Evolutionary conservation across 1,140 invertebrate genomes (phyloP), one percentile per base, ranked within the genome.

Genomic region (Mya arenaria): DNA sequence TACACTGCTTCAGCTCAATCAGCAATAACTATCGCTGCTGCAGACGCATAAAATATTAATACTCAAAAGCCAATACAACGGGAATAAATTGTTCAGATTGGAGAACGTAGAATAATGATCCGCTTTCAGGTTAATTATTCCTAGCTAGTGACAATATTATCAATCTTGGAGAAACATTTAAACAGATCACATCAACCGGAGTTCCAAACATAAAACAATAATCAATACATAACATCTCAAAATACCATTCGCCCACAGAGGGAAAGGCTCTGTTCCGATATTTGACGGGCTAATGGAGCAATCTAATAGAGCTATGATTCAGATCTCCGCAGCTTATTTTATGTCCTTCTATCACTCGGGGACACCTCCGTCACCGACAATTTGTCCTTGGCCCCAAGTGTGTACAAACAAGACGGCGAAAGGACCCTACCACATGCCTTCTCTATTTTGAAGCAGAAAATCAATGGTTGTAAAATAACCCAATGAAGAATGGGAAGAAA

Each of bases 61-160:
- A 36, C 44, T 72, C 69, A 56, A 72, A 72, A 58, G 30, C 44
- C 69, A 72, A 58, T 72, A 52, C 44, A 5, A 17, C 10, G 69
- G 58, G 69, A 72, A 58, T 58, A 58, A 30, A 32, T 13, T 1
- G 58, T 28, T 48, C 69, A 48, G 73, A 75, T 75, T 75, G 73
- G 36, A 48, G 58, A 63, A 63, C 37, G 63, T 75, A 28, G 73
- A 63, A 75, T 80, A 79, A 79, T 80, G 77, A 80, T 80, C 77
- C 32, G 65, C 65, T 80, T 80, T 69, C 77, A 80, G 68, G 77
- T 80, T 80, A 80, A 80, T 80, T 80, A 80, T 80, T 80, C 77
- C 41, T 80, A 68, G 77, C 65, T 34, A 80, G 77, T 80, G 77
- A 80, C 77, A 80, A 80, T 71, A 71, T 44, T 80, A 80, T 80